A percentile compares a stretch with the other conserved stretches of the same genome.
phyloP scores from a whole-genome alignment of 2,888 invertebrate species.

The Aphodius granarius region DNA sequence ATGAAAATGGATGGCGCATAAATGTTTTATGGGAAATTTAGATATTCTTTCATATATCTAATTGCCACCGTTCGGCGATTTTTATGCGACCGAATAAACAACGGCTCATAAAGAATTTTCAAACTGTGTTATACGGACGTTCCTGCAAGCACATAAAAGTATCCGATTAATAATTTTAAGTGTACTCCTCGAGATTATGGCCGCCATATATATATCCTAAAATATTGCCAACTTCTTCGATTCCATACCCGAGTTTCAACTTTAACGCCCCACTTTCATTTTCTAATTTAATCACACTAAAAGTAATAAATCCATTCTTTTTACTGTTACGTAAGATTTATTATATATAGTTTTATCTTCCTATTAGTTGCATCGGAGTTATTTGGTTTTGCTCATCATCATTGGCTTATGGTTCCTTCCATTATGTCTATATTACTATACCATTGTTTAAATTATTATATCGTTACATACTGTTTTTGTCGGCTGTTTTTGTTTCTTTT shows the following conservation, averaged over 20 bases:
- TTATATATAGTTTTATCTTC: too few relatives aligned
- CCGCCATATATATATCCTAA: slow-evolving; percentile 4
- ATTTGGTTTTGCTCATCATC: too few relatives aligned
- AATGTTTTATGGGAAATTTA: slow-evolving; percentile 46
- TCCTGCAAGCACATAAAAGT: slow-evolving; percentile 20
- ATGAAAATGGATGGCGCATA: slow-evolving; percentile 47
- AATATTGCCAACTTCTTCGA: slow-evolving; percentile 1
- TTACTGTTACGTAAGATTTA: too few relatives aligned
- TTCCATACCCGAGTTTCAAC: background rate
- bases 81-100: slow-evolving; percentile 33
- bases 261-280: background rate
- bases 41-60: slow-evolving; percentile 40
- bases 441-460: too few relatives aligned
- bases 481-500: too few relatives aligned
- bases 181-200: slow-evolving; percentile 15
- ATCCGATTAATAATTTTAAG: slow-evolving; percentile 27
- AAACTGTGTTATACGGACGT: slow-evolving; percentile 17
- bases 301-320: background rate
- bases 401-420: too few relatives aligned
- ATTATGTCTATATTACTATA: too few relatives aligned
- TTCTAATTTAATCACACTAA: background rate
- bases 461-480: too few relatives aligned
- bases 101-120: slow-evolving; percentile 27
- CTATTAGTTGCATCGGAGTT: too few relatives aligned
- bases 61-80: slow-evolving; percentile 35